Base-by-base conservation (phyloP, 1,140 invertebrate genomes). In the Cepaea nemoralis region DNA sequence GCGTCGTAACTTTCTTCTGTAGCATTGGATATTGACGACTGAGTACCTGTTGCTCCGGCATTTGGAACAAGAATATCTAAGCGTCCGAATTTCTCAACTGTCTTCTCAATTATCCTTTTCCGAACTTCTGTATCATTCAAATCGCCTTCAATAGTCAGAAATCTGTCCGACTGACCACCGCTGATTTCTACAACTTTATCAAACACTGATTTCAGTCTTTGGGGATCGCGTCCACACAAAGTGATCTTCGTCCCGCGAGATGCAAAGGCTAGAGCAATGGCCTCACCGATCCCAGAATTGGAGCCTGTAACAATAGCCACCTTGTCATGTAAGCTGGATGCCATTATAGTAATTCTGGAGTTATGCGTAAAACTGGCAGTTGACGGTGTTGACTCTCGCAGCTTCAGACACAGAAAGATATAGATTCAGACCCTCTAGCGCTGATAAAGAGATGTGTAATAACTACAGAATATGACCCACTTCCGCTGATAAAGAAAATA, bases 11-110 rank as follows among this genome's bases (percentile, higher is more conserved):
- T 50, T 33, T 75, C 45, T 22, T 75, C 45, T 6, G 71, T 75
- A 6, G n/a, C 42, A 50, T 39, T 27, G 31, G 2, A 1, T 6
- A 75, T 12, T 6, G 35, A 2, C 16, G 8, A 14, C 2, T 27
- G 31, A 8, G 24, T 3, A 75, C 27, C 14, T 35, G 45, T 8
- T 6, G 31, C n/a, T 35, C 73, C 73, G 50, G 48, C 73, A 31
- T 55, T 50, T 22, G 40, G 1, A 1, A 75, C 48, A 1, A 75
- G 45, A 75, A 50, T 50, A n/a, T 75, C 73, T n/a, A 33, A 75
- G 40, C 16, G 16, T 45, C 73, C 73, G 12, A 75, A 75, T 2
- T 31, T 75, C 24, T 50, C n/a, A 27, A 75, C 50, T 12, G 73
- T 75, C 48, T 75, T 24, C 5, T 48, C 40, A 45, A 75, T 22